Evolutionary conservation across 2,113 vertebrate species (phyloP).

Genomic region (Petrocephalus microphthalmus): DNA sequence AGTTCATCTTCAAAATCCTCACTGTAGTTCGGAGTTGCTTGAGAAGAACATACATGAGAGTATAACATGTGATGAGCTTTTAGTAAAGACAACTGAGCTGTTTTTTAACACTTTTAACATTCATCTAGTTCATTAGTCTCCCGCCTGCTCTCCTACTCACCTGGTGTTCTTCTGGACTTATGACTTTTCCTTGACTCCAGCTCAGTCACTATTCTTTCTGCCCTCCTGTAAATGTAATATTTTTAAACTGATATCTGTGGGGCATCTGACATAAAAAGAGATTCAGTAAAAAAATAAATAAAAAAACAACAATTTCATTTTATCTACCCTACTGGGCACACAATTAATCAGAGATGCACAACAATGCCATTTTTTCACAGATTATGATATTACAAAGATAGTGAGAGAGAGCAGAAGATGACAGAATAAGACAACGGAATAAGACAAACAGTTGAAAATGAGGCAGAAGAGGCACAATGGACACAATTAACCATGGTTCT

Average conservation of each 20-base stretch:
- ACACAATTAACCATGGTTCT: neutral
- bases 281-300: neutral
- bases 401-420: neutral
- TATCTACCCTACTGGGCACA: neutral
- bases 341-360: neutral
- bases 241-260: neutral
- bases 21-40: slow-evolving; percentile 68
- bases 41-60: neutral
- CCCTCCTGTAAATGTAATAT: slow-evolving; percentile 31
- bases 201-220: slow-evolving; percentile 23
- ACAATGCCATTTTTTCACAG: neutral
- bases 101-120: neutral
- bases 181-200: slow-evolving; percentile 11
- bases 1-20: slow-evolving; percentile 83
- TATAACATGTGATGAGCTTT: neutral
- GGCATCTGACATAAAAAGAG: neutral
- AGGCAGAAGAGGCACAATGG: neutral
- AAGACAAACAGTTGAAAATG: neutral
- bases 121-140: neutral
- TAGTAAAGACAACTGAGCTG: neutral
- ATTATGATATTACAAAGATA: neutral
- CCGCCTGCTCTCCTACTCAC: slow-evolving; percentile 23
- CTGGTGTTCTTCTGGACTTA: slow-evolving; percentile 28
- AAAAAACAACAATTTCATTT: neutral
- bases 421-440: neutral